These are phyloP conservation scores for Cheilosia impressa DNA, from an alignment of 2,888 invertebrate genomes.

Conservation along the genomic window DNA sequence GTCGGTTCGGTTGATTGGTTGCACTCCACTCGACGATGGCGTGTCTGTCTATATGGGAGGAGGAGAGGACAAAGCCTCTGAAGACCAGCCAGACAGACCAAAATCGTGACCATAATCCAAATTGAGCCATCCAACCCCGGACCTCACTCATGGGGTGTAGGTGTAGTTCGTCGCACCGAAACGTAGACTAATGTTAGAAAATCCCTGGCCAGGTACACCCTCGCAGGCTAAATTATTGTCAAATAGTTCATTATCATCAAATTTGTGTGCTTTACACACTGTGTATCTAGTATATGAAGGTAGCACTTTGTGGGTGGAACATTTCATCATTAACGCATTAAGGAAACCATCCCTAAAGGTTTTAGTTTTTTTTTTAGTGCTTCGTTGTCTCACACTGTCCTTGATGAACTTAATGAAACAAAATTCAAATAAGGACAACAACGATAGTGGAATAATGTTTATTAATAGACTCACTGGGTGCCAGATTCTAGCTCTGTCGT, in stretches of 20 bases:
- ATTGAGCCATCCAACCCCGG: constrained; percentile 35
- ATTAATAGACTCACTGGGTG: constrained; percentile 39
- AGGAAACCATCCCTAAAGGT: constrained; percentile 46
- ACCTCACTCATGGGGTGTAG: not conserved
- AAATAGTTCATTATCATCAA: constrained; percentile 64
- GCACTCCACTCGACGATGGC: constrained; percentile 53
- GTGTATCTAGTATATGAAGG: constrained; percentile 39
- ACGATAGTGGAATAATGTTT: constrained; percentile 58
- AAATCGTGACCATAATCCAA: constrained; percentile 70
- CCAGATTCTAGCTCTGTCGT: constrained; percentile 7
- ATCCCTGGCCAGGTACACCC: constrained; percentile 12
- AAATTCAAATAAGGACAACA: constrained; percentile 61
- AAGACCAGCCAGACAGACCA: constrained; percentile 54
- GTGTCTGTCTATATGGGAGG: constrained; percentile 36
- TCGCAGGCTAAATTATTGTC: constrained; percentile 53
- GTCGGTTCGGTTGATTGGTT: constrained; percentile 71
- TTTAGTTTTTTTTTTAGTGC: not conserved
- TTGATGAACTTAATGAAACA: constrained; percentile 53
- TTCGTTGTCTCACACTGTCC: constrained; percentile 34
- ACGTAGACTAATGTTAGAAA: constrained; percentile 33
- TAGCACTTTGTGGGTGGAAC: constrained; percentile 40
- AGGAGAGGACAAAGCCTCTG: constrained; percentile 46
- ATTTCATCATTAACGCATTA: constrained; percentile 64
- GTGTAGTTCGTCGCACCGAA: constrained; percentile 14
- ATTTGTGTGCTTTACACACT: constrained; percentile 53